These are phyloP conservation scores for Euborellia annulipes DNA, from an alignment of 1,140 invertebrate species.

Conservation along the genomic window DNA sequence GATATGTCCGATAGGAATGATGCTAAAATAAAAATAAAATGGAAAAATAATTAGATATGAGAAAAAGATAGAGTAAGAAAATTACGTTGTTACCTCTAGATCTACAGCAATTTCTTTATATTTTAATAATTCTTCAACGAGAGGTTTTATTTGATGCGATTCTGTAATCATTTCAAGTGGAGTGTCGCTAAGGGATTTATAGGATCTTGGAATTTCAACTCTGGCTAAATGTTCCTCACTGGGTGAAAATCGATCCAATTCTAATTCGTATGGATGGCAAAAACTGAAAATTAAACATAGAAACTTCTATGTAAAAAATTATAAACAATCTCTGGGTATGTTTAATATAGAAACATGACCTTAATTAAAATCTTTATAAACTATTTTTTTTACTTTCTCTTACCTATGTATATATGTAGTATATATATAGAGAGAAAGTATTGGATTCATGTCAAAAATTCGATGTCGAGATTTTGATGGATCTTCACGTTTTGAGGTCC, in stretches of 20 bases:
- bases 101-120: conserved; percentile 69
- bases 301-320: conserved; percentile 4
- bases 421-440: too few species aligned
- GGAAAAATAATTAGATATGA: not conserved
- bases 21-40: conserved; percentile 32
- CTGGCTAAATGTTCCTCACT: conserved; percentile 30
- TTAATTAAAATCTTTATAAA: too few species aligned
- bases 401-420: too few species aligned
- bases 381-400: too few species aligned
- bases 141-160: conserved; percentile 39
- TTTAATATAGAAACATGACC: too few species aligned
- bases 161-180: conserved; percentile 52
- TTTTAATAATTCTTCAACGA: conserved; percentile 47
- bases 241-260: conserved; percentile 55
- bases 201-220: conserved; percentile 24
- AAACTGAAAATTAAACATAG: conserved; percentile 33
- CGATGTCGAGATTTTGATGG: too few species aligned
- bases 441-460: too few species aligned
- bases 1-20: conserved; percentile 68
- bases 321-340: not conserved
- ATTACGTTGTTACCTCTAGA: conserved; percentile 42
- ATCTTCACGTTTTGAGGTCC: too few species aligned
- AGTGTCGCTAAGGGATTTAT: conserved; percentile 41
- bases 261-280: conserved; percentile 79
- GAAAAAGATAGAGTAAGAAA: conserved; percentile 2